These are phyloP conservation scores for Desoria tigrina DNA, from an alignment of 2,888 invertebrate species.

Conservation along the genomic window DNA sequence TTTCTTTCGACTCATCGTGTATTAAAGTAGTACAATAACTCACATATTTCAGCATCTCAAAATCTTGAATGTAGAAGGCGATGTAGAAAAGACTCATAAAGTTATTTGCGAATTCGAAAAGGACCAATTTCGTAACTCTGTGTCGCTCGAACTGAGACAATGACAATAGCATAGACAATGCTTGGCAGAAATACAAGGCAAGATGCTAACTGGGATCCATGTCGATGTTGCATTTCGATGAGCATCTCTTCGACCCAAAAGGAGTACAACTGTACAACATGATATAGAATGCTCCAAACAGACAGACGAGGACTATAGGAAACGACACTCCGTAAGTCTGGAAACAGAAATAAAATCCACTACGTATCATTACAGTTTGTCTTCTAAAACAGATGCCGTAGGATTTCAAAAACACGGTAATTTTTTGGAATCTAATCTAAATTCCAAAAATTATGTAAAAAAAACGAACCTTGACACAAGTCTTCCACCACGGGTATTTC, in stretches of 20 bases:
- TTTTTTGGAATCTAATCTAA: no score
- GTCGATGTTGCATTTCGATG: constrained; percentile 56
- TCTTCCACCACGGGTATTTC: constrained; percentile 68
- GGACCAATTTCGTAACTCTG: background rate
- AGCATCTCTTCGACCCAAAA: constrained; percentile 68
- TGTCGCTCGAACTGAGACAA: no score
- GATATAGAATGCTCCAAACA: constrained; percentile 66
- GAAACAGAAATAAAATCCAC: constrained; percentile 2
- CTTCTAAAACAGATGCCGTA: no score
- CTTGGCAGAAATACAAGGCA: constrained; percentile 65
- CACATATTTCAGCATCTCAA: no score
- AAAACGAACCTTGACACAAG: constrained; percentile 60
- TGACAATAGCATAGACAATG: constrained; percentile 68
- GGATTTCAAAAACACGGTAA: no score
- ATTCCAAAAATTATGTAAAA: no score
- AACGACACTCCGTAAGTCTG: constrained; percentile 73
- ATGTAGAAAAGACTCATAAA: no score
- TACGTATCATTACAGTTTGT: background rate
- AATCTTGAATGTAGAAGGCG: no score
- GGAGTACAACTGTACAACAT: constrained; percentile 71
- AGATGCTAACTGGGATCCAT: constrained; percentile 51
- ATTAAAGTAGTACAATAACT: no score
- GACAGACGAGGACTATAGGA: constrained; percentile 68
- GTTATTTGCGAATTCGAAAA: no score
- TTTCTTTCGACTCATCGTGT: no score